A percentile compares a stretch with the other conserved stretches of the same genome.
phyloP scores from a whole-genome alignment of 2,888 invertebrate species.

The Cyclophora albipunctata region DNA sequence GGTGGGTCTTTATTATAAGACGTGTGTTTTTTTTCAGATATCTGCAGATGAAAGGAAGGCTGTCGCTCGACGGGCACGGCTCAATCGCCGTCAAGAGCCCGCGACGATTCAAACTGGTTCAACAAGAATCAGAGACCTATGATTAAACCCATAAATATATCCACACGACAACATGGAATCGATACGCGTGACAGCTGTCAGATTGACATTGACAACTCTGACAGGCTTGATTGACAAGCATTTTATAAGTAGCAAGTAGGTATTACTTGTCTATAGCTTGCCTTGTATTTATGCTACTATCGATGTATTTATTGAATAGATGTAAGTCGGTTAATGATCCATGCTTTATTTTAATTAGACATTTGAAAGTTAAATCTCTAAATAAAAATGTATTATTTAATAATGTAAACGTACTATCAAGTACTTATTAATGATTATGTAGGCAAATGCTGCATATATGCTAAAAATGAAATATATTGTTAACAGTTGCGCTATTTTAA shows the following conservation, averaged over 20 bases:
- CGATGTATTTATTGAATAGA: conserved; percentile 11
- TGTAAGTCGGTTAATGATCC: conserved; percentile 2
- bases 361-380: conserved; percentile 3
- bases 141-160: conserved; percentile 73
- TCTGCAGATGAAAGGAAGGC: conserved; percentile 85
- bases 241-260: no score
- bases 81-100: conserved; percentile 90
- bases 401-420: no score
- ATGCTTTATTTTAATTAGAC: conserved; percentile 2
- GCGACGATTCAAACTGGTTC: conserved; percentile 89
- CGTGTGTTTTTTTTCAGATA: conserved; percentile 46
- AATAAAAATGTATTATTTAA: no score
- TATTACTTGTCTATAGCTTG: conserved; percentile 6
- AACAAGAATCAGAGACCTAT: conserved; percentile 92
- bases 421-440: no score
- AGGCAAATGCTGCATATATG: no score
- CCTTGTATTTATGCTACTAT: conserved; percentile 16
- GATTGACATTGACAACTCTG: no score
- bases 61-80: conserved; percentile 83
- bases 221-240: no score
- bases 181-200: no score
- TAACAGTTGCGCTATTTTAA: no score
- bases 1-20: not conserved
- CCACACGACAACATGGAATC: not conserved
- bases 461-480: no score